These are phyloP conservation scores for Corydoras maculifer DNA, from an alignment of 2,113 vertebrate species.

Conservation along the genomic window DNA sequence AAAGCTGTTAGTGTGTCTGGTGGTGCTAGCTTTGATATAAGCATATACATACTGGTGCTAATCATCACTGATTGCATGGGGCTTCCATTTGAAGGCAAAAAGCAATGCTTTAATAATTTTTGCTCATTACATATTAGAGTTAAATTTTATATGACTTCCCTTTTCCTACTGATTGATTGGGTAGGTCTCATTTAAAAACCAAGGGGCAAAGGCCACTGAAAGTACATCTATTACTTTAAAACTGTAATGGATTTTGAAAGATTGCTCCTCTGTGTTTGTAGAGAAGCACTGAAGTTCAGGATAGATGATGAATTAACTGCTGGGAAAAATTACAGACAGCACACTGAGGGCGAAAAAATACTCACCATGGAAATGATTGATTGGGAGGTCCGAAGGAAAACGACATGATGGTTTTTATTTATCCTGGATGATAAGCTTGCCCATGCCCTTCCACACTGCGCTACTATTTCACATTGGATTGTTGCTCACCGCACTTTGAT, in stretches of 20 bases:
- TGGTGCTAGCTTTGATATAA: no score
- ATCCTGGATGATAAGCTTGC: constrained; percentile 51
- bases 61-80: no score
- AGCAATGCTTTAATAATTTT: constrained; percentile 23
- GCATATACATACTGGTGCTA: no score
- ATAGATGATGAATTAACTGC: constrained; percentile 72
- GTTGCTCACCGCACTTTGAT: constrained; percentile 62
- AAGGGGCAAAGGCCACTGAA: constrained; percentile 49
- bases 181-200: constrained; percentile 53
- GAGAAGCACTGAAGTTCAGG: constrained; percentile 50
- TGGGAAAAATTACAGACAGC: constrained; percentile 64
- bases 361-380: constrained; percentile 60
- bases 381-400: constrained; percentile 46
- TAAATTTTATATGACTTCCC: constrained; percentile 34
- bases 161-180: constrained; percentile 59
- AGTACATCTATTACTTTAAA: constrained; percentile 40
- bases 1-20: no score
- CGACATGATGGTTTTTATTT: constrained; percentile 64
- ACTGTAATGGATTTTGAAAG: constrained; percentile 68
- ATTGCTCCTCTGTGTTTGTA: constrained; percentile 55
- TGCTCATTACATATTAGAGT: constrained; percentile 24
- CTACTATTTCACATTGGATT: constrained; percentile 53
- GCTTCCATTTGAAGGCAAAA: no score
- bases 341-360: constrained; percentile 42
- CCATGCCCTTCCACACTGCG: constrained; percentile 51